Percentiles rank a stretch among this genome's conserved stretches.
phyloP scores from a whole-genome alignment of 2,797 vertebrate genomes.

The Carapus acus region DNA sequence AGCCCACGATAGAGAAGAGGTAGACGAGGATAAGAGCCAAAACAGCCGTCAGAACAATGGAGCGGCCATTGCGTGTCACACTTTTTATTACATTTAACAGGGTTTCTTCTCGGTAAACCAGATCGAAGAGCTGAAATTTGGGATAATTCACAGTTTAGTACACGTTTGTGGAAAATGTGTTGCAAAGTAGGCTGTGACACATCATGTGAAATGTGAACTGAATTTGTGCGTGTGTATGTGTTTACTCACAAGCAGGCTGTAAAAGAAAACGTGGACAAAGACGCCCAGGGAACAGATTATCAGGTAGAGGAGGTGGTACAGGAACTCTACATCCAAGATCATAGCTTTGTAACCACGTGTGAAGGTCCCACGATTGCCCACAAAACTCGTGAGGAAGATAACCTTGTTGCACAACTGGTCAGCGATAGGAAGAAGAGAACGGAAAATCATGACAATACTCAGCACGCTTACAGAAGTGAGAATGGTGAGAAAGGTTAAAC shows the following conservation, averaged over 20 bases:
- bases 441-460: no score
- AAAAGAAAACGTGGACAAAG: slow-evolving; percentile 98
- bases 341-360: slow-evolving; percentile 92
- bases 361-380: slow-evolving; percentile 96
- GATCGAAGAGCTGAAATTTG: slow-evolving; percentile 85
- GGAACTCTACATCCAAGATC: slow-evolving; percentile 95
- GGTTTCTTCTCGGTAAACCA: slow-evolving; percentile 96
- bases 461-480: no score
- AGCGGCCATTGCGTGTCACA: slow-evolving; percentile 95
- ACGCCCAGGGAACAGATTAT: slow-evolving; percentile 92
- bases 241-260: slow-evolving; percentile 87
- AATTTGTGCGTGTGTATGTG: slow-evolving; percentile 4
- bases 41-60: slow-evolving; percentile 94
- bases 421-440: slow-evolving; percentile 18
- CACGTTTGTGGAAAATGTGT: no score
- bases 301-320: slow-evolving; percentile 94
- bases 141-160: slow-evolving; percentile 16
- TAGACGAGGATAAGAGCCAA: slow-evolving; percentile 97
- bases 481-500: no score
- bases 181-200: no score
- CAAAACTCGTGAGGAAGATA: slow-evolving; percentile 96
- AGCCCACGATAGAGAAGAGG: slow-evolving; percentile 98
- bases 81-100: slow-evolving; percentile 98
- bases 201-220: no score
- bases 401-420: slow-evolving; percentile 91